These are phyloP conservation scores for Hapalemur alaotrensis DNA, from an alignment of 2,797 vertebrate genomes.

Conservation along the genomic window DNA sequence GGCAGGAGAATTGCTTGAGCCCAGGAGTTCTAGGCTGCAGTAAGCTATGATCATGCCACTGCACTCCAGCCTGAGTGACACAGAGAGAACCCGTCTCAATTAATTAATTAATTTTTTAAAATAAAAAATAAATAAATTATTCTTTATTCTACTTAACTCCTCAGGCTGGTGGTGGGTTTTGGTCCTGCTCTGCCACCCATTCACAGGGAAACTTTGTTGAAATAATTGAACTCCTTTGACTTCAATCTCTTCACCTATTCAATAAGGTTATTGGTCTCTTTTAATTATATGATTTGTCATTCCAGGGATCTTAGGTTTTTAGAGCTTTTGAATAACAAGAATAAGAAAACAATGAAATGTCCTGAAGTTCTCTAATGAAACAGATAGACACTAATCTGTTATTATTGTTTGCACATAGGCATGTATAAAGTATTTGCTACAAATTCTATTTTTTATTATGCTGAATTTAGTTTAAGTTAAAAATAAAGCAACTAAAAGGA, in stretches of 20 bases:
- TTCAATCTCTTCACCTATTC: background rate
- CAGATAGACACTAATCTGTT: background rate
- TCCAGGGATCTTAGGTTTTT: background rate
- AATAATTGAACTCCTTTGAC: background rate
- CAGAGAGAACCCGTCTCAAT: too few species aligned
- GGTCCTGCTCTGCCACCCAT: background rate
- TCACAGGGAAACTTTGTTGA: background rate
- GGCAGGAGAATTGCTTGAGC: too few species aligned
- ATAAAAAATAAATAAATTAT: too few species aligned
- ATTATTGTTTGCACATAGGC: background rate
- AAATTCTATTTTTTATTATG: background rate
- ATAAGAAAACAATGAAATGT: background rate
- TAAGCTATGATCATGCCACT: too few species aligned
- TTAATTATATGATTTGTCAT: background rate
- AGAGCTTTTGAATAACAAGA: background rate
- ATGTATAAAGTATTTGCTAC: background rate
- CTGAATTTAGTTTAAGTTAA: background rate
- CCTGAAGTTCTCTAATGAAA: background rate
- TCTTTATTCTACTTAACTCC: background rate
- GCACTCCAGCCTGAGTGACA: too few species aligned
- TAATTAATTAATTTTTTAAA: too few species aligned
- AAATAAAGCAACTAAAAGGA: background rate
- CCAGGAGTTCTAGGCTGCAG: too few species aligned
- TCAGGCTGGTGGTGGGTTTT: background rate
- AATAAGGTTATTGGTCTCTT: background rate